A percentile compares a stretch with the other conserved stretches of the same genome.
Evolutionary conservation across 1,140 invertebrate species (phyloP).

Genomic region (Liolophura sinensis): DNA sequence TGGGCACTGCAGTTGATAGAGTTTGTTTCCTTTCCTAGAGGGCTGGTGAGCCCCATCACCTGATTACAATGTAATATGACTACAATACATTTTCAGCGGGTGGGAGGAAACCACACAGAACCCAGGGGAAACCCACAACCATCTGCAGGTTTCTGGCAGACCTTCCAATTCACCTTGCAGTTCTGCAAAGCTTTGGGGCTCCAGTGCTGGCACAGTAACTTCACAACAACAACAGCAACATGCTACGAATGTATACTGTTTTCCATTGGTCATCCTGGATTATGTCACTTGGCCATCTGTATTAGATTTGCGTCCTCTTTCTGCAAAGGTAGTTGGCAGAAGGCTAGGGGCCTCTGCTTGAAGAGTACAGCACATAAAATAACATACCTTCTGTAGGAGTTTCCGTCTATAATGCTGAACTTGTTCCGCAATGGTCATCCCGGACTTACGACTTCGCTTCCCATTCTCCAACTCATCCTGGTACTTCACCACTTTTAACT

Average conservation of each 20-base stretch:
- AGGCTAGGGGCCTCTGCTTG: background rate
- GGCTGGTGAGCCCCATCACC: too few species aligned
- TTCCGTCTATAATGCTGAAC: constrained; percentile 91
- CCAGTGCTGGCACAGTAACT: background rate
- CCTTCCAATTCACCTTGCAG: too few species aligned
- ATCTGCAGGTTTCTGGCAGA: too few species aligned
- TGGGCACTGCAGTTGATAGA: too few species aligned
- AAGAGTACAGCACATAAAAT: background rate
- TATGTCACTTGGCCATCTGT: background rate
- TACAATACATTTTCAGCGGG: too few species aligned
- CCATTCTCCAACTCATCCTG: constrained; percentile 95
- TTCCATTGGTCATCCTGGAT: constrained; percentile 3
- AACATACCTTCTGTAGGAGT: constrained; percentile 65
- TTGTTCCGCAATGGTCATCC: constrained; percentile 78
- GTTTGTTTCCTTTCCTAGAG: too few species aligned
- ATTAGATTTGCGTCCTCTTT: too few species aligned
- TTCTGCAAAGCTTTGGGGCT: background rate
- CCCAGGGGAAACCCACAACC: too few species aligned
- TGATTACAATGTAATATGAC: too few species aligned
- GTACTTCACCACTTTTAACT: constrained; percentile 89
- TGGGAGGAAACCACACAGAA: too few species aligned
- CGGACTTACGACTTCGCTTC: constrained; percentile 71
- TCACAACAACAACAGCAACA: background rate
- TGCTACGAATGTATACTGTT: background rate
- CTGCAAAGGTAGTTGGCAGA: background rate